A percentile compares a stretch with the other conserved stretches of the same genome.
Evolutionary conservation across 2,797 vertebrate genomes (phyloP).

Genomic region (Cossypha heuglini): DNA sequence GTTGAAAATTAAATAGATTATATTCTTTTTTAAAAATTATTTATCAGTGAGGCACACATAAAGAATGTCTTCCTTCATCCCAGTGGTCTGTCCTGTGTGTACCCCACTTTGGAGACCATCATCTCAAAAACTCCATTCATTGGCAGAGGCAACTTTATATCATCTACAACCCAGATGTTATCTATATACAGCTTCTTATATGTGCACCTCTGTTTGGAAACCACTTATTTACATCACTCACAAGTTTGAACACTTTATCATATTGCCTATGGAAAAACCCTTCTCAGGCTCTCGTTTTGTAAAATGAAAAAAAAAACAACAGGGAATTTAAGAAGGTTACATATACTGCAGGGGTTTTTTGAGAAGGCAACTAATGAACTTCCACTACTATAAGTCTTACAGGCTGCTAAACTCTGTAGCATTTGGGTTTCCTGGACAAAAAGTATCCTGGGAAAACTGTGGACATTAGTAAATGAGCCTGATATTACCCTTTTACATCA

Average conservation of each 20-base stretch:
- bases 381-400: not conserved
- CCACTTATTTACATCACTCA: not conserved
- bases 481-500: not conserved
- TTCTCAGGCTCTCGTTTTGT: not conserved
- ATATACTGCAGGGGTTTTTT: not conserved
- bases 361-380: not conserved
- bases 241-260: not conserved
- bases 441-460: not conserved
- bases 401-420: not conserved
- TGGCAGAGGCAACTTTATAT: not conserved
- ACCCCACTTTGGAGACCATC: not conserved
- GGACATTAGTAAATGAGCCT: not conserved
- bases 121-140: not conserved
- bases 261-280: not conserved
- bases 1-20: not conserved
- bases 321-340: not conserved
- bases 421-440: not conserved
- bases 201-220: not conserved
- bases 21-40: accelerated
- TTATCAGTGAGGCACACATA: not conserved
- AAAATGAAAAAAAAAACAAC: not conserved
- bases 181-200: not conserved
- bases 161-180: not conserved
- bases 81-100: not conserved
- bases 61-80: not conserved